Conservation (phyloP, 2,888 invertebrate species). For the Tetrapedia diversipes region DNA sequence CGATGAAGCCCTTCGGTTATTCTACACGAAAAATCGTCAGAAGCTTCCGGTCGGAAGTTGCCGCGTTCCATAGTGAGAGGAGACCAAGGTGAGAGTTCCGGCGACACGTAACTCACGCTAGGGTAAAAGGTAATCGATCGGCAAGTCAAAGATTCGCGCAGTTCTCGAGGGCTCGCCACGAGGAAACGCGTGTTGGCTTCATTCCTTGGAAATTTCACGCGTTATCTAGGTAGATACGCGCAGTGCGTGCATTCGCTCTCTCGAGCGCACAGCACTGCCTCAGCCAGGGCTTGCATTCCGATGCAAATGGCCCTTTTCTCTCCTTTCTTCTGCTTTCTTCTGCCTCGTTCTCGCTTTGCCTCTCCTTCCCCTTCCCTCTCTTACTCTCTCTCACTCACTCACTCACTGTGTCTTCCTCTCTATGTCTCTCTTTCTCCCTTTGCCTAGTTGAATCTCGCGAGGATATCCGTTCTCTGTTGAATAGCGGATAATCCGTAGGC, state of each 20-base stretch:
- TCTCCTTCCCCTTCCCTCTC: constrained; percentile 12
- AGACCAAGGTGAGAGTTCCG: not conserved
- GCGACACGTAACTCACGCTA: not conserved
- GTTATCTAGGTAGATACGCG: constrained; percentile 40
- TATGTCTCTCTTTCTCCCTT: not conserved
- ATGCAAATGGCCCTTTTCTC: constrained; percentile 72
- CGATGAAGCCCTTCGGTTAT: too few species aligned
- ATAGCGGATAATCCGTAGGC: constrained; percentile 51
- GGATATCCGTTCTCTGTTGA: constrained; percentile 35
- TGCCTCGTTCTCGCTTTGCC: not conserved
- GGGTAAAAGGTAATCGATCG: constrained; percentile 13
- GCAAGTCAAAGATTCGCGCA: constrained; percentile 14
- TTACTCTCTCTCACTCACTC: constrained; percentile 12
- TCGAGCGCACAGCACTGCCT: constrained; percentile 49
- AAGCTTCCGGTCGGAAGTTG: constrained; percentile 22
- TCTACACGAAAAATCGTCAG: not conserved
- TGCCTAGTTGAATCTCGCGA: constrained; percentile 8
- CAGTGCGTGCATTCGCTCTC: constrained; percentile 53
- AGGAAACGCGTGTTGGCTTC: constrained; percentile 58
- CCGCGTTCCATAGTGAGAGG: not conserved
- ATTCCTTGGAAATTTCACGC: constrained; percentile 59
- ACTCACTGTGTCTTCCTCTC: constrained; percentile 24
- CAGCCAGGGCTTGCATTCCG: constrained; percentile 74
- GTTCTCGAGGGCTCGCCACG: constrained; percentile 27
- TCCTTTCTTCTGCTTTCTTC: constrained; percentile 14